Evolutionary conservation across 1,140 invertebrate species (phyloP).

Genomic region (Calliphora vicina): DNA sequence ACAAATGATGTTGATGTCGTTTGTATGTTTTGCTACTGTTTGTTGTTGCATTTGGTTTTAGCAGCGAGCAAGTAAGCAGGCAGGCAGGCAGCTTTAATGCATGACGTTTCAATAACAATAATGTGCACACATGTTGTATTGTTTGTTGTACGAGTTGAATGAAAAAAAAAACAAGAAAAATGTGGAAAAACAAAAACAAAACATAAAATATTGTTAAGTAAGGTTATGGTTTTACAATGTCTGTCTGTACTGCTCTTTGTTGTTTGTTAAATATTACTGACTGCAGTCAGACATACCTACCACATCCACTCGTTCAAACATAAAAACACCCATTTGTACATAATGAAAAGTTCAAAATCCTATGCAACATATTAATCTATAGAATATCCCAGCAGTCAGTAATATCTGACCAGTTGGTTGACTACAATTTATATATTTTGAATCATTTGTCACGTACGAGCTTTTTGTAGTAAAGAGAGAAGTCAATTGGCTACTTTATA

Average conservation of each 20-base stretch:
- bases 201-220: not conserved
- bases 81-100: not conserved
- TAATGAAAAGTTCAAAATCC: not conserved
- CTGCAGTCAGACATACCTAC: not conserved
- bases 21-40: not conserved
- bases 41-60: not conserved
- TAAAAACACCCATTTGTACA: not conserved
- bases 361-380: not conserved
- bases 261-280: not conserved
- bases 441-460: too few relatives aligned
- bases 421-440: too few relatives aligned
- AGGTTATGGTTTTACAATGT: slow-evolving; percentile 12
- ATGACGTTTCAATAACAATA: slow-evolving; percentile 10
- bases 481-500: too few relatives aligned
- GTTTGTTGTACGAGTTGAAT: not conserved
- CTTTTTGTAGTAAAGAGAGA: too few relatives aligned
- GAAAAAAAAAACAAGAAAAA: not conserved
- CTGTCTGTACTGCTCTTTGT: not conserved
- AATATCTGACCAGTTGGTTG: too few relatives aligned
- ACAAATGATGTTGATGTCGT: not conserved
- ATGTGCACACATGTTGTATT: not conserved
- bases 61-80: too few relatives aligned
- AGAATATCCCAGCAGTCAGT: too few relatives aligned
- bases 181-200: not conserved
- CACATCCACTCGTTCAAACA: not conserved